Evolutionary conservation across 1,140 invertebrate species (phyloP), one percentile per base, ranked within the genome.

Genomic region (Drosophila nebulosa): DNA sequence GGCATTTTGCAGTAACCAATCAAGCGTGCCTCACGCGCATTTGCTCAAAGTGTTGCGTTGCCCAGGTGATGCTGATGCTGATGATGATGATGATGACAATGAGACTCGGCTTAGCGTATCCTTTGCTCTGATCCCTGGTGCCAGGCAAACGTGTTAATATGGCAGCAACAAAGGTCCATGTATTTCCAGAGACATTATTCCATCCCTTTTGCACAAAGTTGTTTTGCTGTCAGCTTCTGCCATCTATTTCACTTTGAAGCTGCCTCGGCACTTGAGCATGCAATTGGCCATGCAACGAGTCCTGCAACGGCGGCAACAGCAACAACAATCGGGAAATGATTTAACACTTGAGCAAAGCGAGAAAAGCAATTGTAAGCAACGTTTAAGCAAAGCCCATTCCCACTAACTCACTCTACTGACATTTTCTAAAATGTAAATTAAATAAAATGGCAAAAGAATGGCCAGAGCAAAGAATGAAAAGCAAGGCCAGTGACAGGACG

Each of bases 221-320:
- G 18, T 22, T 12, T 14, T 57, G 60, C 30, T 55, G 52, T 64
- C 60, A 30, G 27, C 7, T 30, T 55, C 53, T 52, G 12, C 27
- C 27, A 30, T 32, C 10, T 18, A 62, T 62, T 64, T 73, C 39
- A 3, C 39, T 55, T 74, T 74, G 71, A 74, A 51, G 63, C 61
- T 62, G 73, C 55, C 61, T 30, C 60, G 73, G 46, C 75, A 78
- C 84, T 88, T 89, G 65, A 64, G 46, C 66, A 46, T 76, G 75
- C 84, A 88, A 88, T 79, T 88, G 83, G 83, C 61, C 84, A 63
- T 89, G 78, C 70, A 67, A 78, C 66, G 67, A 75, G 76, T 69
- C 57, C 61, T 65, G 71, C 60, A 77, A 51, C 61, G 63, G 58
- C 58, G 63, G 42, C 65, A 64, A 59, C 61, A 75, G 57, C 60